These are phyloP conservation scores for Troides aeacus DNA, from an alignment of 2,888 invertebrate species.

Conservation along the genomic window DNA sequence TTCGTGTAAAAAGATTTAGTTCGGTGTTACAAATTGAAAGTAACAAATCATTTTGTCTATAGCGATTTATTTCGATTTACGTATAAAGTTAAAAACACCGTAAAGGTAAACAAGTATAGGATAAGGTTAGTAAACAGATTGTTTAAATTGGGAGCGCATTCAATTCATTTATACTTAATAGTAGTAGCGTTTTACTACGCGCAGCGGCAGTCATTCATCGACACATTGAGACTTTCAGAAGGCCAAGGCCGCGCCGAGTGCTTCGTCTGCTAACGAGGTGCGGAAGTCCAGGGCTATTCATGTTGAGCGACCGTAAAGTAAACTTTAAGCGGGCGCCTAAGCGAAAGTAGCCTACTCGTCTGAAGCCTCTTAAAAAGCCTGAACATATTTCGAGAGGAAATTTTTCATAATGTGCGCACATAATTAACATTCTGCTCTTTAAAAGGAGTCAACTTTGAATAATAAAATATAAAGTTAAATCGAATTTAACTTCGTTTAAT, in stretches of 20 bases:
- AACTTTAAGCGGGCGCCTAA: constrained; percentile 24
- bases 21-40: too few species aligned
- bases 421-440: constrained; percentile 20
- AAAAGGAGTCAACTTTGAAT: not conserved
- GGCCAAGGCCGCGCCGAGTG: constrained; percentile 33
- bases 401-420: constrained; percentile 19
- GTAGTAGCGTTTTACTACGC: constrained; percentile 23
- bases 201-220: constrained; percentile 20
- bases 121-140: constrained; percentile 16
- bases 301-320: constrained; percentile 29
- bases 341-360: constrained; percentile 24
- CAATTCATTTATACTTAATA: constrained; percentile 21
- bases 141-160: not conserved
- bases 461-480: not conserved
- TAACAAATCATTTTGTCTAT: too few species aligned
- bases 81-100: not conserved
- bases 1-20: too few species aligned
- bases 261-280: constrained; percentile 34
- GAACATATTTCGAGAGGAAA: constrained; percentile 20
- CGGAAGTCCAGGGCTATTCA: constrained; percentile 32
- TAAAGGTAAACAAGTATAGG: not conserved
- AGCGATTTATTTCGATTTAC: not conserved
- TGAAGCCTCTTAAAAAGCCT: constrained; percentile 24
- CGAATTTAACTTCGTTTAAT: not conserved
- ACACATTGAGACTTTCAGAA: constrained; percentile 18